These are phyloP conservation scores for Mustelus asterias DNA, from an alignment of 2,113 vertebrate genomes.

Conservation along the genomic window DNA sequence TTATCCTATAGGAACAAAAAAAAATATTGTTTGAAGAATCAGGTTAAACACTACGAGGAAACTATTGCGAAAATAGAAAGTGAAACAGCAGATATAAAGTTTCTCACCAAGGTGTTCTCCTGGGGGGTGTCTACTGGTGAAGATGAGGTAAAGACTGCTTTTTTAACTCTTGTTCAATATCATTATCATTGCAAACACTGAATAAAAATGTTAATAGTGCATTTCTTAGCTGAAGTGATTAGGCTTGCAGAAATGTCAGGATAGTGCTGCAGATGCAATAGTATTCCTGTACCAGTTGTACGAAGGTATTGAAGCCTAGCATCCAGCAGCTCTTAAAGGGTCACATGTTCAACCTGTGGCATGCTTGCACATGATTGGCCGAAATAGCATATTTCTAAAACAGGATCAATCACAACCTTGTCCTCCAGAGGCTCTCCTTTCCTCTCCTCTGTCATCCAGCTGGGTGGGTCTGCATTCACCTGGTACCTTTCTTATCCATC, in stretches of 20 bases:
- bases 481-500: no score
- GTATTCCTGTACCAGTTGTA: background rate
- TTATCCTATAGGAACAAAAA: constrained; percentile 47
- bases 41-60: constrained; percentile 47
- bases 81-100: constrained; percentile 50
- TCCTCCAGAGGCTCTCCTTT: no score
- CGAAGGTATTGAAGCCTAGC: background rate
- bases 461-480: no score
- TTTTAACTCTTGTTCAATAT: background rate
- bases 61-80: constrained; percentile 51
- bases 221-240: background rate
- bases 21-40: constrained; percentile 45
- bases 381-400: background rate
- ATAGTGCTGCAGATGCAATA: background rate
- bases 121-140: constrained; percentile 48
- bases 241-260: background rate
- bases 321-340: background rate
- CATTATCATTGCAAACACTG: background rate
- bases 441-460: no score
- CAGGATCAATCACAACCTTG: background rate
- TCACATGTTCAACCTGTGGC: background rate
- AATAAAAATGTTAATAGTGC: background rate
- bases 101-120: constrained; percentile 53
- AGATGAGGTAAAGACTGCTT: background rate
- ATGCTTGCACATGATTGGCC: background rate